A percentile compares a stretch with the other conserved stretches of the same genome.
Evolutionary conservation across 2,888 invertebrate genomes (phyloP).

Genomic region (Caenorhabditis plicata): DNA sequence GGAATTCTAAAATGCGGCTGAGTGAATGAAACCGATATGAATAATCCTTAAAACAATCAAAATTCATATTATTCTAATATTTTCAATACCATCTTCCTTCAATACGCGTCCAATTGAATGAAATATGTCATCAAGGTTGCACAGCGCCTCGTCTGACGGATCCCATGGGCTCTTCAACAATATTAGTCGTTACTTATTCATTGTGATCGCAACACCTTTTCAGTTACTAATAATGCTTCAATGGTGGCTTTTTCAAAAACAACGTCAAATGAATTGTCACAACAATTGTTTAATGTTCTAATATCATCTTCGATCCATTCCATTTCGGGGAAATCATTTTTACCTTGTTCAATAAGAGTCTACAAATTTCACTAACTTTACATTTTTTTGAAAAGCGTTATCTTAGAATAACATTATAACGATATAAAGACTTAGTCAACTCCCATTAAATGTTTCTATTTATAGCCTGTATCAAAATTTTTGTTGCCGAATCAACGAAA

Average conservation of each 20-base stretch:
- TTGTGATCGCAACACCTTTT: constrained; percentile 32
- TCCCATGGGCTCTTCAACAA: constrained; percentile 50
- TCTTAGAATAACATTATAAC: too few species aligned
- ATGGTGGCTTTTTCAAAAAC: constrained; percentile 69
- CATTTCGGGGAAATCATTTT: constrained; percentile 62
- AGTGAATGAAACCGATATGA: constrained; percentile 67
- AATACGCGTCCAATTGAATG: constrained; percentile 64
- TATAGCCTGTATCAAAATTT: background rate
- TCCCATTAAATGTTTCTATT: background rate
- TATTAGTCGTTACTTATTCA: background rate
- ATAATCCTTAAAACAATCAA: constrained; percentile 24
- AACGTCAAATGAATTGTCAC: constrained; percentile 65
- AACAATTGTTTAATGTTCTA: constrained; percentile 59
- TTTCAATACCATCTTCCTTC: constrained; percentile 42
- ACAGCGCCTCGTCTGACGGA: constrained; percentile 43
- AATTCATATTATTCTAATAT: background rate
- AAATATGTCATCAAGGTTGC: constrained; percentile 53
- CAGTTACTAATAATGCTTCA: constrained; percentile 67
- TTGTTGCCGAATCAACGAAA: background rate
- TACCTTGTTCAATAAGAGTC: constrained; percentile 24
- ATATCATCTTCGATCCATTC: constrained; percentile 68
- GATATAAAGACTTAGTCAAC: too few species aligned
- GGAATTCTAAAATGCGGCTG: constrained; percentile 68
- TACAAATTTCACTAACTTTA: constrained; percentile 3
- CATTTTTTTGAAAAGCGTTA: too few species aligned